These are phyloP conservation scores for Ranitomeya imitator DNA, from an alignment of 2,113 vertebrate species.

Conservation along the genomic window DNA sequence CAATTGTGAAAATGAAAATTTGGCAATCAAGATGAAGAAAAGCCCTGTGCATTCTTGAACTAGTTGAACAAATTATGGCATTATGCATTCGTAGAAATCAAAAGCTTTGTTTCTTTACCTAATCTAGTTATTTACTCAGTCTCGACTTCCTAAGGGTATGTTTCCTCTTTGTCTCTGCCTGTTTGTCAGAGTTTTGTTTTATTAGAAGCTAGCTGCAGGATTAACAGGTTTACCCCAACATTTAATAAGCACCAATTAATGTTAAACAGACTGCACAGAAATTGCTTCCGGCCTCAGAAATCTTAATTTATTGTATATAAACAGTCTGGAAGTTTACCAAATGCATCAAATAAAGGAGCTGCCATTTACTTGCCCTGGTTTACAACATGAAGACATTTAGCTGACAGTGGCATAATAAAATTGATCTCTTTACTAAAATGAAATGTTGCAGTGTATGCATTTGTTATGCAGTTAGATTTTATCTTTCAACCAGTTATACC, in stretches of 20 bases:
- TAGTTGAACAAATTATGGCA: background rate
- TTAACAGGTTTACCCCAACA: slow-evolving; percentile 9
- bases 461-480: background rate
- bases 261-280: slow-evolving; percentile 30
- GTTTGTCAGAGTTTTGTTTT: slow-evolving; percentile 22
- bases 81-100: background rate
- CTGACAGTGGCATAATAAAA: slow-evolving; percentile 37
- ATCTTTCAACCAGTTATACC: background rate
- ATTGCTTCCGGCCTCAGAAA: slow-evolving; percentile 20
- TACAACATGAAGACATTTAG: slow-evolving; percentile 30
- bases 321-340: slow-evolving; percentile 39
- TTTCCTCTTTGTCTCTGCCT: background rate
- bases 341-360: slow-evolving; percentile 31
- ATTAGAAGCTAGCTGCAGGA: background rate
- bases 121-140: background rate
- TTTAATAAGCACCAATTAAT: slow-evolving; percentile 41
- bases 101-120: background rate
- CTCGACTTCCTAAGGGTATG: background rate
- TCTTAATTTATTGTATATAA: slow-evolving; percentile 30
- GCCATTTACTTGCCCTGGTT: slow-evolving; percentile 7
- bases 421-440: background rate
- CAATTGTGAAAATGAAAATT: background rate
- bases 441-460: background rate
- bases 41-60: background rate
- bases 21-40: background rate